Evolutionary conservation across 2,888 invertebrate genomes (phyloP), one percentile per base, ranked within the genome.

Genomic region (Barypeithes pellucidus): DNA sequence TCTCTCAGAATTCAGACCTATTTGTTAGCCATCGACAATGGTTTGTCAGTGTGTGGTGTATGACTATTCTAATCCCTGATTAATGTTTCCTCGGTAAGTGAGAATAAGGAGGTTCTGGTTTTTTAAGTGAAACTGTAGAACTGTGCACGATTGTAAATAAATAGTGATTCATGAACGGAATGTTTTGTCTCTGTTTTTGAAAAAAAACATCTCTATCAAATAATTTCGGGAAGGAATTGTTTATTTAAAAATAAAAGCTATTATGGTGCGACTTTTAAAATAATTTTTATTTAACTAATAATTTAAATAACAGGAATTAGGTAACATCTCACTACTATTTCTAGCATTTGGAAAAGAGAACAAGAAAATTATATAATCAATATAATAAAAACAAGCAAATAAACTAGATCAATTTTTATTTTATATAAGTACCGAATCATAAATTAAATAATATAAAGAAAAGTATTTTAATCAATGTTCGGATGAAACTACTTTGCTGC

Each of bases 301-400:
- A 14, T 33, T 29, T 54, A 54, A 16, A 12, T 33, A 54, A 54
- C 33, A 54, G 52, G 14, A 52, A 50, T 24, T 29, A 54, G 33
- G 33, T 33, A 54, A 24, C 5, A 5, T 4, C 24, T 24, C 54
- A 52, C 29, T 8, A 33, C 16, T 12, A 4, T 43, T 43, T 54
- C 8, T 57, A 18, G 18, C 2, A 52, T 14, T 24, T 52, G 52
- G 29, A 52, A 29, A 24, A 22, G 24, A 50, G 12, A 50, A 50
- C 11, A 16, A 57, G 16, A 11, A n/a, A 57, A 50, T 22, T 22
- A 22, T 45, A 45, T 45, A 20, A 45, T 22, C n/a, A 50, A 43
- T 12, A 47, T 47, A n/a, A 47, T 47, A 57, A 33, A 57, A 8
- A 57, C 33, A 57, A 33, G 33, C 18, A 36, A 29, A 52, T 52